Percentiles rank a stretch among this genome's conserved stretches.
These are phyloP conservation scores for Spodoptera exigua DNA, from an alignment of 2,888 invertebrate genomes.

Conservation along the genomic window DNA sequence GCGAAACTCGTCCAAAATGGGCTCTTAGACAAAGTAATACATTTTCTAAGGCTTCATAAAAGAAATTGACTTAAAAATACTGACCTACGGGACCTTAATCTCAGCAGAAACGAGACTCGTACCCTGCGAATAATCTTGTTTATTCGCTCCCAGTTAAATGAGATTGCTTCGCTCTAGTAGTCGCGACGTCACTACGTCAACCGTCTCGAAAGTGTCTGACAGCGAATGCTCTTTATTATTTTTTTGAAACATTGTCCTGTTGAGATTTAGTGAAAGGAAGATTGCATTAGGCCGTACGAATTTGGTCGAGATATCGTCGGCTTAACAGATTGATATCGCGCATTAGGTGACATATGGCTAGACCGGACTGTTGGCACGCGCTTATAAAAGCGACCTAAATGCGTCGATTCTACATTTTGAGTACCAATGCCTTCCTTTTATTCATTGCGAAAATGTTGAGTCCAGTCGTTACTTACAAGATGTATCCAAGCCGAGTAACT, in stretches of 20 bases:
- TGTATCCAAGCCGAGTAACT: neutral
- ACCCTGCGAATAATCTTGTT: constrained; percentile 67
- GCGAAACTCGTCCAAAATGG: constrained; percentile 52
- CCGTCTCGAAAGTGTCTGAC: constrained; percentile 31
- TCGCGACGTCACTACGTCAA: constrained; percentile 47
- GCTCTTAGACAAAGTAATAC: constrained; percentile 52
- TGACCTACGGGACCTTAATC: constrained; percentile 63
- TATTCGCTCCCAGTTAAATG: constrained; percentile 68
- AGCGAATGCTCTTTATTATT: constrained; percentile 45
- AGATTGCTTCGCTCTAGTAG: constrained; percentile 63
- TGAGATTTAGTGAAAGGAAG: constrained; percentile 25
- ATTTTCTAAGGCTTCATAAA: constrained; percentile 56
- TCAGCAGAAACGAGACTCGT: constrained; percentile 56
- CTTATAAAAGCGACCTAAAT: constrained; percentile 31
- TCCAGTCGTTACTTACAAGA: neutral
- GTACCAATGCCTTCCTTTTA: constrained; percentile 23
- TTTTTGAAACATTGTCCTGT: constrained; percentile 45
- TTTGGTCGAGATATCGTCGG: constrained; percentile 22
- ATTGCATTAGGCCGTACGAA: constrained; percentile 28
- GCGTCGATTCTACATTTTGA: constrained; percentile 19
- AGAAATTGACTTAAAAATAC: constrained; percentile 66
- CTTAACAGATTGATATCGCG: constrained; percentile 48
- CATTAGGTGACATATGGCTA: constrained; percentile 39
- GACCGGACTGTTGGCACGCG: constrained; percentile 11
- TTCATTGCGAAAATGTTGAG: constrained; percentile 28